Base-by-base conservation (phyloP, 92 coral and sea anemone genomes). In the Parazoanthus swiftii region DNA sequence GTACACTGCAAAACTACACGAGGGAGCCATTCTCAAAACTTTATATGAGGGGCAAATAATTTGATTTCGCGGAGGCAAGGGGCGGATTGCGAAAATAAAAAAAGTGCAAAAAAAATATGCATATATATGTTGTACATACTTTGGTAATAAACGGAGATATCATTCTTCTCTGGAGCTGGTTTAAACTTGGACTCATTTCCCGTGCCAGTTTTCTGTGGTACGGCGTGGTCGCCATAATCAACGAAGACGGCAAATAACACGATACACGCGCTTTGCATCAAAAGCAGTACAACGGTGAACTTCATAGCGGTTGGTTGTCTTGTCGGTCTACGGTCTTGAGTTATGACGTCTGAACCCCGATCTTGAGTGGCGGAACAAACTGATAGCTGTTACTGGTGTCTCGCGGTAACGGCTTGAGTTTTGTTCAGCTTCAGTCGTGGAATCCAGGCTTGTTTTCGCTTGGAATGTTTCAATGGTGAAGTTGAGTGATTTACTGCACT, bases 161-260 rank as follows among this genome's bases (percentile, higher is more conserved):
- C 88, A 59, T 88, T 88, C 59, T 81, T 81, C 35, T 42, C 90
- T 13, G 77, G 72, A 36, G 68, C 72, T 29, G 65, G 6, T 29
- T 79, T 79, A 29, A 79, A 48, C 33, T 66, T 82, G 23, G 75
- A 39, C 1, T 15, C 48, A 8, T 82, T 82, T 9, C 59, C 74
- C 16, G 56, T 20, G 3, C 75, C 90, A 50, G 78, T 63, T 50
- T 93, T 90, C 36, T 85, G 86, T 9, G 98, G 95, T 4, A 90
- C 88, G n/a, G 95, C 95, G 39, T 94, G 90, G 54, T 89, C 91
- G 6, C 96, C 98, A 77, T 94, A 96, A 38, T 93, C 93, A 26
- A 91, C 95, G 68, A 95, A 83, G 43, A 74, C 89, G 23, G 88
- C 94, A 68, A 96, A 96, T 46, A 96, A 23, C n/a, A 89, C 86